A percentile compares a stretch with the other conserved stretches of the same genome.
phyloP scores from a whole-genome alignment of 2,113 vertebrate genomes.

The Patagioenas fasciata region DNA sequence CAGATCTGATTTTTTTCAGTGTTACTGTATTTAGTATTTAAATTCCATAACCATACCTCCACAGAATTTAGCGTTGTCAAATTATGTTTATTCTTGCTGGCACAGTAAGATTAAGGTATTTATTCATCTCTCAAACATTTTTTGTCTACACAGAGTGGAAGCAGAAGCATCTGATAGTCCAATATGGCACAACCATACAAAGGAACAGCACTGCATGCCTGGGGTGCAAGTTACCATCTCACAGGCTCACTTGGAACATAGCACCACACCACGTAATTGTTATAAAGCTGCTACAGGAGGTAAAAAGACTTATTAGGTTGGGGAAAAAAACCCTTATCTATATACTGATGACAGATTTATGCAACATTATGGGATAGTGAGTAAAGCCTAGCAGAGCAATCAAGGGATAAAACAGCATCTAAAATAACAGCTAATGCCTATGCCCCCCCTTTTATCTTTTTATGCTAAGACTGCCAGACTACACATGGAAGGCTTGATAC shows the following conservation, averaged over 20 bases:
- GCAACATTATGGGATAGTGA: neutral
- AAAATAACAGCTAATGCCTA: neutral
- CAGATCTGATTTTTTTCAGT: neutral
- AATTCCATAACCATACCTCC: neutral
- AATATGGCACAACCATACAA: neutral
- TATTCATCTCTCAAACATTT: neutral
- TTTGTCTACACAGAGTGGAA: neutral
- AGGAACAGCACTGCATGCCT: rapidly evolving
- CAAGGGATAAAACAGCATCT: neutral
- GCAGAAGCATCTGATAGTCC: neutral
- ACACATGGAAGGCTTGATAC: neutral
- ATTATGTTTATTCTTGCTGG: neutral
- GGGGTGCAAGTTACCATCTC: neutral
- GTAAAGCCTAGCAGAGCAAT: neutral
- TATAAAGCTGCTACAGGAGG: neutral
- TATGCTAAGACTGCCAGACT: neutral
- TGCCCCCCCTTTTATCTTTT: rapidly evolving
- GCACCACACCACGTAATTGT: neutral
- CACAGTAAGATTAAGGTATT: neutral
- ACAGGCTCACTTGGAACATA: neutral
- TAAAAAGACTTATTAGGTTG: neutral
- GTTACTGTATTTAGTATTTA: neutral
- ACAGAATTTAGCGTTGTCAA: neutral
- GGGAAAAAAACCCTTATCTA: neutral
- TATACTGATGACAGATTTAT: neutral